Conservation (phyloP, 1,140 invertebrate genomes). For the Bombus vancouverensis region DNA sequence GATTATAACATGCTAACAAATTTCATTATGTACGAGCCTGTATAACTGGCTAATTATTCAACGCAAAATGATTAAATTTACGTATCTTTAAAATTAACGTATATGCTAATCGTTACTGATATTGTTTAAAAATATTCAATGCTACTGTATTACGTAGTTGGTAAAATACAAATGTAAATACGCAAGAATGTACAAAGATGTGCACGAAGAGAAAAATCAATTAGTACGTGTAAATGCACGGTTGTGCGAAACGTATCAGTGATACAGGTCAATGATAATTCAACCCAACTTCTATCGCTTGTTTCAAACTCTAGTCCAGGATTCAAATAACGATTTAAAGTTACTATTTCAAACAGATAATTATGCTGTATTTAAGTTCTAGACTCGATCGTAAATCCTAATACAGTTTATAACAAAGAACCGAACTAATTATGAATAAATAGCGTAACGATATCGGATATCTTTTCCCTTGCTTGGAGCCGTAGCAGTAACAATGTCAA, state of each 20-base stretch:
- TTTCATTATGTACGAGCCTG: background rate
- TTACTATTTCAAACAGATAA: no score
- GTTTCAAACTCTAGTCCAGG: background rate
- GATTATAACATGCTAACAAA: background rate
- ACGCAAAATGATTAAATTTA: background rate
- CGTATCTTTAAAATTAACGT: background rate
- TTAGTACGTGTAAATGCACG: background rate
- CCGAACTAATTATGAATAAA: no score
- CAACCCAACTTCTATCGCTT: background rate
- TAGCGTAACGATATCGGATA: background rate
- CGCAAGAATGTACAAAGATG: no score
- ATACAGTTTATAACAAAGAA: background rate
- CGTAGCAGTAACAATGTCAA: background rate
- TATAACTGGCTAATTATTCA: background rate
- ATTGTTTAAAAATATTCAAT: background rate
- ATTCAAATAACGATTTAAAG: background rate
- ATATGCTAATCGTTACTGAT: background rate
- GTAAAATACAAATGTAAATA: background rate
- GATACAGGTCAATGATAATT: background rate
- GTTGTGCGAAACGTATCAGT: background rate
- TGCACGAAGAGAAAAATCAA: background rate
- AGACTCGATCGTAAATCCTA: no score
- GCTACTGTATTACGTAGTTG: background rate
- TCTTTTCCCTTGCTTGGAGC: no score
- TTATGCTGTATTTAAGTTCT: no score